phyloP scores from a whole-genome alignment of 2,113 vertebrate species.

The Lates calcarifer region DNA sequence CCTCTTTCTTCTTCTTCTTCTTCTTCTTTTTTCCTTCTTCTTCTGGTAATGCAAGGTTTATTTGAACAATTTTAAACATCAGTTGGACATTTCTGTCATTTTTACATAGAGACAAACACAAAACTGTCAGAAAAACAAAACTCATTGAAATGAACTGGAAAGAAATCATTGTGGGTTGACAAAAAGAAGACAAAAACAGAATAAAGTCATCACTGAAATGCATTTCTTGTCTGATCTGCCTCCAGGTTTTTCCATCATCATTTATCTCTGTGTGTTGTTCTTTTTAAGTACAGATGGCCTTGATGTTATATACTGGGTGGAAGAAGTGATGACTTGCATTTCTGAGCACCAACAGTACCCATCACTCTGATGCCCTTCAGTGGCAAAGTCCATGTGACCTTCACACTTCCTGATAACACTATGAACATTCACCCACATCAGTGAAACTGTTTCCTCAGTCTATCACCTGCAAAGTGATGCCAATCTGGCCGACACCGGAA shows the following conservation, averaged over 20 bases:
- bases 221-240: constrained; percentile 6
- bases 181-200: background rate
- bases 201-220: background rate
- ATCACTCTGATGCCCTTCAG: constrained; percentile 25
- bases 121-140: background rate
- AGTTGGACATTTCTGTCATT: background rate
- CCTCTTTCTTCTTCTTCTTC: background rate
- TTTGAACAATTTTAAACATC: background rate
- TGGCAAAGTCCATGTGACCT: constrained; percentile 33
- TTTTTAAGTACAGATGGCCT: too few species aligned
- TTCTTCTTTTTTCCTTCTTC: too few species aligned
- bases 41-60: background rate
- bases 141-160: background rate
- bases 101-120: too few species aligned
- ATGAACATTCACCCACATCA: background rate
- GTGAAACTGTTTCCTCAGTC: constrained; percentile 1
- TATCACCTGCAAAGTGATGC: constrained; percentile 20
- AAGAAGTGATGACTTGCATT: background rate
- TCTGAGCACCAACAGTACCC: background rate
- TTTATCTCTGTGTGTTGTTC: constrained; percentile 2
- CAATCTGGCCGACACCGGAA: constrained; percentile 41
- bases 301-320: background rate
- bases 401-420: constrained; percentile 45
- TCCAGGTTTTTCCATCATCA: background rate
- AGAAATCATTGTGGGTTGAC: background rate